Percentiles rank a stretch among this genome's conserved stretches.
Evolutionary conservation across 2,113 vertebrate genomes (phyloP).

Genomic region (Aphyosemion australe): DNA sequence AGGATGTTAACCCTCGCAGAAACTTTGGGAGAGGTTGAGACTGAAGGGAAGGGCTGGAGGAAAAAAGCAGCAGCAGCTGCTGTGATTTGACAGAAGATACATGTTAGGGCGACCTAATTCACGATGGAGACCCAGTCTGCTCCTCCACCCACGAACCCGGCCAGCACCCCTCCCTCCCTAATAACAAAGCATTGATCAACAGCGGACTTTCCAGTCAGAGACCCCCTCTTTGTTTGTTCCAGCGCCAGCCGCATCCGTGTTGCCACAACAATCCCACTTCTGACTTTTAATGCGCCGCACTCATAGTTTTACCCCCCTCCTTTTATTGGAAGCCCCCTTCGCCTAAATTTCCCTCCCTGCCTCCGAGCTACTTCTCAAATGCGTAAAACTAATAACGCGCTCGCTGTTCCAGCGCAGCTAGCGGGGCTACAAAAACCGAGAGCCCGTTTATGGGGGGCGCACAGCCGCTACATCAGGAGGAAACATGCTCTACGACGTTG

Average conservation of each 20-base stretch:
- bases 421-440: neutral
- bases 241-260: constrained; percentile 46
- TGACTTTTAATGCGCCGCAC: constrained; percentile 36
- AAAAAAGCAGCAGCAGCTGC: constrained; percentile 37
- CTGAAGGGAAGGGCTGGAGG: neutral
- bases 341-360: constrained; percentile 67
- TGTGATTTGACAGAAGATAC: constrained; percentile 56
- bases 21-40: constrained; percentile 53
- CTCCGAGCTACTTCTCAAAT: constrained; percentile 74
- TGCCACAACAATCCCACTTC: constrained; percentile 34
- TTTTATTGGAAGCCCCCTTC: constrained; percentile 44
- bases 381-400: constrained; percentile 26
- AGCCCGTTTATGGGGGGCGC: neutral
- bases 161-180: constrained; percentile 43
- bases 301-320: constrained; percentile 22
- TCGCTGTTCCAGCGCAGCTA: neutral
- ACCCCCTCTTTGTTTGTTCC: constrained; percentile 63
- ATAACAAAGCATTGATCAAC: constrained; percentile 75
- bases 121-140: constrained; percentile 30
- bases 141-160: constrained; percentile 7
- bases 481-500: constrained; percentile 53
- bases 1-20: constrained; percentile 45
- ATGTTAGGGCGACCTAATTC: constrained; percentile 59
- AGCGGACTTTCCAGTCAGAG: constrained; percentile 59
- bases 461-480: constrained; percentile 31